These are phyloP conservation scores for Ursus arctos DNA, from an alignment of 2,113 vertebrate genomes.

Conservation along the genomic window DNA sequence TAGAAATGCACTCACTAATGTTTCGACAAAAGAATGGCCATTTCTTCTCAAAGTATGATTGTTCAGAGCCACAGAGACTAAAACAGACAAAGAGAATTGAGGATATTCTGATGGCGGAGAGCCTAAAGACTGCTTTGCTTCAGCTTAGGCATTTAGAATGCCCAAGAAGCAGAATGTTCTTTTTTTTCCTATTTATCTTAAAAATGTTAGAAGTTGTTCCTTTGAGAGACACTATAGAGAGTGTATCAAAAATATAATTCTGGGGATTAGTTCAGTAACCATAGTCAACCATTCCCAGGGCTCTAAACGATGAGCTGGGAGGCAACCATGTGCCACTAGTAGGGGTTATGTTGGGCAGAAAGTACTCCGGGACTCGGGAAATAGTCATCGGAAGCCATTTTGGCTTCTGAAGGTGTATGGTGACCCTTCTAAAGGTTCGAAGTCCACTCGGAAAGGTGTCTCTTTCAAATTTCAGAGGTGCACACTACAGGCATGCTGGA, in stretches of 20 bases:
- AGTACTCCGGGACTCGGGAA: neutral
- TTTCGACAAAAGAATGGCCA: slow-evolving; percentile 56
- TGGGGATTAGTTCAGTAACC: neutral
- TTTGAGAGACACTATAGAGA: neutral
- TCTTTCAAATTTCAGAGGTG: neutral
- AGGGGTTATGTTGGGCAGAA: neutral
- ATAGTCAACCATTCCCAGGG: neutral
- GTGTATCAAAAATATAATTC: slow-evolving; percentile 33
- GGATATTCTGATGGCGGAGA: neutral
- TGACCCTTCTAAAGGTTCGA: neutral
- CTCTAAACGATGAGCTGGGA: neutral
- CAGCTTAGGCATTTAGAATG: slow-evolving; percentile 11
- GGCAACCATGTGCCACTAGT: neutral
- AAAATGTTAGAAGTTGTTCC: slow-evolving; percentile 17
- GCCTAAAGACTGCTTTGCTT: neutral
- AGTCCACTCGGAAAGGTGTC: neutral
- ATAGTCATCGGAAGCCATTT: neutral
- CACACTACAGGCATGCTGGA: neutral
- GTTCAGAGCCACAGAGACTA: slow-evolving; percentile 15
- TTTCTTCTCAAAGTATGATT: slow-evolving; percentile 55
- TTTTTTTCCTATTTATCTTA: neutral
- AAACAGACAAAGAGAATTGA: slow-evolving; percentile 36
- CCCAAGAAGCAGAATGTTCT: neutral
- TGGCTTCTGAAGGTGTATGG: neutral
- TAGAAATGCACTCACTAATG: slow-evolving; percentile 46